phyloP scores from a whole-genome alignment of 2,888 invertebrate species.

The Netelia fuscicornis region DNA sequence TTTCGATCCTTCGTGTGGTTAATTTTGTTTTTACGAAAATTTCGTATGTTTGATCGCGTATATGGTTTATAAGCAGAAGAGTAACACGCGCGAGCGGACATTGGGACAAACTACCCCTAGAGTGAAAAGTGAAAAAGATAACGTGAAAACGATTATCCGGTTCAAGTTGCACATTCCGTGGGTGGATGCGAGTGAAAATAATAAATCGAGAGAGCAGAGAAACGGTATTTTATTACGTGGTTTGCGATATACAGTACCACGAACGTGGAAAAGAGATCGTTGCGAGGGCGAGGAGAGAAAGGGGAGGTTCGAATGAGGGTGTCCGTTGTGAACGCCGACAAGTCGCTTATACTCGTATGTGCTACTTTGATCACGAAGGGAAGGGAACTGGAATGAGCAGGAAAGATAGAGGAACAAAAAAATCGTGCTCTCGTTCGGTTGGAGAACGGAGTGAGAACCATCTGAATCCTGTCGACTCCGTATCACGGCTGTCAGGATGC shows the following conservation, averaged over 20 bases:
- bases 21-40: no score
- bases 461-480: conserved; percentile 52
- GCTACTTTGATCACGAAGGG: conserved; percentile 62
- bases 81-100: no score
- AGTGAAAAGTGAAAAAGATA: no score
- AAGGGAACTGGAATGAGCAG: conserved; percentile 31
- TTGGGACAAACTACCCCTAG: no score
- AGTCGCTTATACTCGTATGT: conserved; percentile 60
- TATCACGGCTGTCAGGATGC: conserved; percentile 51
- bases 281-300: conserved; percentile 53
- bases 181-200: neutral
- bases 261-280: neutral
- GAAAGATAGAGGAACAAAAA: conserved; percentile 30
- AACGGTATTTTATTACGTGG: conserved; percentile 36
- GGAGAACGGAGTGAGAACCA: conserved; percentile 48
- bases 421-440: neutral
- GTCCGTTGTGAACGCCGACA: conserved; percentile 59
- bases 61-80: no score
- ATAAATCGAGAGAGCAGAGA: neutral
- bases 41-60: no score
- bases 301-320: conserved; percentile 60
- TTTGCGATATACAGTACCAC: conserved; percentile 6
- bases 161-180: no score
- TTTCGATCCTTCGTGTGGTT: no score
- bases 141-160: no score